phyloP scores from a whole-genome alignment of 2,797 vertebrate species.

The Micromesistius poutassou region DNA sequence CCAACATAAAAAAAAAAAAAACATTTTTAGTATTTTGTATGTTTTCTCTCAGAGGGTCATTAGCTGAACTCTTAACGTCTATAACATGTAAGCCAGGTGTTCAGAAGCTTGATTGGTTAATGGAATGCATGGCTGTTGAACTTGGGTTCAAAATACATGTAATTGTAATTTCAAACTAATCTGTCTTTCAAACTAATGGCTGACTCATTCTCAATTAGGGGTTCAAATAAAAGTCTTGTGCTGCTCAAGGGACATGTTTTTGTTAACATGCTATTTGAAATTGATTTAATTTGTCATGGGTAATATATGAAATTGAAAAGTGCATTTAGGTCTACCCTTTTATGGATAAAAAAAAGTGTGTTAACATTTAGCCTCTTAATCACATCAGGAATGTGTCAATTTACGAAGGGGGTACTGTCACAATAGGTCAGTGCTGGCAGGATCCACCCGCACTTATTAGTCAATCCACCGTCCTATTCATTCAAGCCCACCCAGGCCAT shows the following conservation, averaged over 20 bases:
- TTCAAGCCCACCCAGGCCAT: constrained; percentile 13
- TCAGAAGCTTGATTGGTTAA: background rate
- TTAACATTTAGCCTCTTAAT: background rate
- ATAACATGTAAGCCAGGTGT: background rate
- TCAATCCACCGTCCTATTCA: background rate
- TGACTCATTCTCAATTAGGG: background rate
- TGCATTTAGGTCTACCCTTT: background rate
- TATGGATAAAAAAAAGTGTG: background rate
- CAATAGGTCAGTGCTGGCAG: constrained; percentile 21
- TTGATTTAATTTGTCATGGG: background rate
- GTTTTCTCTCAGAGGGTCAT: background rate
- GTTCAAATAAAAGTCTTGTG: background rate
- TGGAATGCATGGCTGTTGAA: background rate
- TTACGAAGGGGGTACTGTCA: background rate
- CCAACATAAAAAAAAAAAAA: background rate
- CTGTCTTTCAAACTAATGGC: too few relatives aligned
- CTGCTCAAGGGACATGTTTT: background rate
- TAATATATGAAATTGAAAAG: background rate
- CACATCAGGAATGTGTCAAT: constrained; percentile 6
- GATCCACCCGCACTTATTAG: background rate
- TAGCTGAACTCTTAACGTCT: background rate
- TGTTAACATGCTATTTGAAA: background rate
- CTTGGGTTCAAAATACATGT: constrained; percentile 1
- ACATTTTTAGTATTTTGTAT: background rate
- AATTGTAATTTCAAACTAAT: background rate